phyloP scores from a whole-genome alignment of 2,888 invertebrate genomes.

The Diplolepis rosae region DNA sequence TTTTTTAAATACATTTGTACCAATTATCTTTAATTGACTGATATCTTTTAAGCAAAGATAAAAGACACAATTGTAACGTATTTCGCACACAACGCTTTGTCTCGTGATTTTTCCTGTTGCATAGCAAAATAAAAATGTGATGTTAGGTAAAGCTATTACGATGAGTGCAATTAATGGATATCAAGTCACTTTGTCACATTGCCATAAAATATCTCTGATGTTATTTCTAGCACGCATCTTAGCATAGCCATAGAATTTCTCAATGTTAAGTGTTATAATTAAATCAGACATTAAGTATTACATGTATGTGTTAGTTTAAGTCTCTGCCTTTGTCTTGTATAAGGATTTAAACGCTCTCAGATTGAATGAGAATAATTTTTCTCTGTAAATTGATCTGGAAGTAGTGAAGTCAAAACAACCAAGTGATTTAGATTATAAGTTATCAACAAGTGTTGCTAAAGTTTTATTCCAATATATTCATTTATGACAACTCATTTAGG shows the following conservation, averaged over 20 bases:
- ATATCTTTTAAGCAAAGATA: not conserved
- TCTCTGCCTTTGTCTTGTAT: not conserved
- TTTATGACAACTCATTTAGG: not conserved
- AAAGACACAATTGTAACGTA: not conserved
- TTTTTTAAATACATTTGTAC: not conserved
- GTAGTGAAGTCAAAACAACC: not conserved
- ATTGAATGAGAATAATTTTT: not conserved
- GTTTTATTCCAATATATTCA: not conserved
- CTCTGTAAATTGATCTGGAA: not conserved
- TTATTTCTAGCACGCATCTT: not conserved
- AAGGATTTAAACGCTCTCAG: not conserved
- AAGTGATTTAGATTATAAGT: constrained; percentile 4
- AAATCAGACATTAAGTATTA: not conserved
- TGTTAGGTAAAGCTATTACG: not conserved
- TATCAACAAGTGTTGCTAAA: not conserved
- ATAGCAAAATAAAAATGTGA: constrained; percentile 6
- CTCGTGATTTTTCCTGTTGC: constrained; percentile 8
- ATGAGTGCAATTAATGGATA: not conserved
- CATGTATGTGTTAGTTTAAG: not conserved
- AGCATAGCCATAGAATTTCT: not conserved
- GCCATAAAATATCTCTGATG: not conserved
- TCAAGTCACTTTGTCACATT: not conserved
- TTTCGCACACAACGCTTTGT: constrained; percentile 13
- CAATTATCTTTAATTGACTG: not conserved
- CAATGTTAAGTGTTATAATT: not conserved